A percentile compares a stretch with the other conserved stretches of the same genome.
Conservation (phyloP, 2,888 invertebrate species). For the Campopleginae sp. region DNA sequence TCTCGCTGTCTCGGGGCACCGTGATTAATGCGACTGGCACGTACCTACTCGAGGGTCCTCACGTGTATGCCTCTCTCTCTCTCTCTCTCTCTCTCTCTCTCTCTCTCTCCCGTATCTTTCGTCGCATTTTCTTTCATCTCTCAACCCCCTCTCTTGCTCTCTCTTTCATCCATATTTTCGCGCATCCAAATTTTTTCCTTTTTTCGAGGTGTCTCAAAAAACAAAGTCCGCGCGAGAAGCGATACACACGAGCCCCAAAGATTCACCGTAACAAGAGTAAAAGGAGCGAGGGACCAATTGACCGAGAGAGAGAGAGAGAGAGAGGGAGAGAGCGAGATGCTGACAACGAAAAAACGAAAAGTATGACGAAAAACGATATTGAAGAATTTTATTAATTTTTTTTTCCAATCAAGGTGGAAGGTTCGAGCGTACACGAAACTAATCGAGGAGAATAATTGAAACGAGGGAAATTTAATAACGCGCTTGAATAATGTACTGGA, state of each 20-base stretch:
- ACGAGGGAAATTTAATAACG: slow-evolving; percentile 56
- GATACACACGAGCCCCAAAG: neutral
- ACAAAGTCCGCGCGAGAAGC: no score
- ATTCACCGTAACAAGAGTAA: slow-evolving; percentile 8
- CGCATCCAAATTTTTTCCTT: neutral
- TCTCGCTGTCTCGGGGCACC: slow-evolving; percentile 74
- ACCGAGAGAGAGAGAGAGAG: neutral
- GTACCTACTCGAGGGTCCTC: slow-evolving; percentile 47
- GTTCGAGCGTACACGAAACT: slow-evolving; percentile 27
- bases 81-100: slow-evolving; percentile 32
- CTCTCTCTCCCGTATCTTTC: slow-evolving; percentile 24
- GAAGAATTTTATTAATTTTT: slow-evolving; percentile 49
- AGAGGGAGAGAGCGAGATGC: neutral
- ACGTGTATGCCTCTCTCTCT: slow-evolving; percentile 5
- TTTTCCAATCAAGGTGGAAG: slow-evolving; percentile 31
- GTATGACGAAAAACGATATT: slow-evolving; percentile 45
- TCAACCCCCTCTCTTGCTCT: slow-evolving; percentile 49
- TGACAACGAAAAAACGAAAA: neutral
- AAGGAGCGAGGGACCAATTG: neutral
- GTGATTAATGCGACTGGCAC: slow-evolving; percentile 78
- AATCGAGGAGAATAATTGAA: slow-evolving; percentile 57
- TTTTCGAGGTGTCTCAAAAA: neutral
- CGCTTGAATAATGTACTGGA: slow-evolving; percentile 12
- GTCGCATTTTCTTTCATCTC: slow-evolving; percentile 31
- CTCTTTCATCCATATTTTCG: slow-evolving; percentile 33